phyloP scores from a whole-genome alignment of 2,113 vertebrate genomes.

The Hylia prasina region DNA sequence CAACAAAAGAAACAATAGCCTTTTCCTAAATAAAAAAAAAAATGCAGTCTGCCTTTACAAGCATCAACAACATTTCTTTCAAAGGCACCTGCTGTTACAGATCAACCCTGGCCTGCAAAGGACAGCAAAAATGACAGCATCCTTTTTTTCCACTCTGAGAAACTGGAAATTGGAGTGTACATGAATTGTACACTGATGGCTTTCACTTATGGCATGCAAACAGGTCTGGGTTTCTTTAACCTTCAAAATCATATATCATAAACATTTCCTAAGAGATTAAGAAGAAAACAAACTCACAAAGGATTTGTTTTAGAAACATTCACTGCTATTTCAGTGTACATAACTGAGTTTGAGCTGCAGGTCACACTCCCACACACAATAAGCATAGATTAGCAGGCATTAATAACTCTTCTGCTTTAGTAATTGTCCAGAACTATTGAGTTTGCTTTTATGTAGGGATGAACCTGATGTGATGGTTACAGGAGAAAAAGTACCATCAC shows the following conservation, averaged over 20 bases:
- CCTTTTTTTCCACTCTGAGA: not conserved
- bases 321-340: not conserved
- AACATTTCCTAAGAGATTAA: not conserved
- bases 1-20: conserved; percentile 52
- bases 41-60: conserved; percentile 36
- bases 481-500: not conserved
- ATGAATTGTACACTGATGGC: conserved; percentile 3
- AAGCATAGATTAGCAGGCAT: not conserved
- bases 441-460: not conserved
- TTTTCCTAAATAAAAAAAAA: conserved; percentile 57
- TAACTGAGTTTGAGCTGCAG: not conserved
- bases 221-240: conserved; percentile 29
- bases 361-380: not conserved
- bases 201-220: conserved; percentile 42
- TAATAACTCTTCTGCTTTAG: not conserved
- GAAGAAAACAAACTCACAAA: not conserved
- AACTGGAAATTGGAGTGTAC: not conserved
- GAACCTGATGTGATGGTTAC: not conserved
- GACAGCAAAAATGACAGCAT: conserved; percentile 23
- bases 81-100: conserved; percentile 56
- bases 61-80: conserved; percentile 26
- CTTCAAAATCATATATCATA: conserved; percentile 8
- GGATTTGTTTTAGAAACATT: not conserved
- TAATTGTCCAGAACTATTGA: not conserved
- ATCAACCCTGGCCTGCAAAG: conserved; percentile 34